Conservation (phyloP, 2,797 vertebrate species). For the Nyctibius grandis region DNA sequence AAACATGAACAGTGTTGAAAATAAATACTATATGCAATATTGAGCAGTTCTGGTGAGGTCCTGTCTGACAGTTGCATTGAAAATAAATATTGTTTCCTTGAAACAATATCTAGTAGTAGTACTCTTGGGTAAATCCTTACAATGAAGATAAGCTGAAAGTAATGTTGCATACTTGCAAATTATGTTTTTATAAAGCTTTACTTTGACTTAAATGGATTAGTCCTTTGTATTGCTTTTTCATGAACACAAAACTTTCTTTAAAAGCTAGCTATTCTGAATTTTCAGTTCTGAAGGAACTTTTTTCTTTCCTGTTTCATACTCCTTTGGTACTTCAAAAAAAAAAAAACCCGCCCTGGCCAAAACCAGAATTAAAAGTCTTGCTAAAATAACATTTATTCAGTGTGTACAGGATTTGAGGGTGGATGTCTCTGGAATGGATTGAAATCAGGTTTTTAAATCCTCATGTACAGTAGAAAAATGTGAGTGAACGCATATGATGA, state of each 20-base stretch:
- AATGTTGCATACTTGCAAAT: not conserved
- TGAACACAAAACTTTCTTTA: not conserved
- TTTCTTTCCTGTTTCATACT: not conserved
- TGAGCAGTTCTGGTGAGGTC: not conserved
- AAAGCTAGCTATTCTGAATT: not conserved
- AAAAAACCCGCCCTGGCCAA: no score
- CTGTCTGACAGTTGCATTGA: not conserved
- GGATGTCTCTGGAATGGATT: not conserved
- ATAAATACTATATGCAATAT: not conserved
- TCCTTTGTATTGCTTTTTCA: not conserved
- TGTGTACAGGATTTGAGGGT: not conserved
- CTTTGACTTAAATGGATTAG: not conserved
- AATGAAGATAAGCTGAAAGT: not conserved
- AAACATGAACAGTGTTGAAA: not conserved
- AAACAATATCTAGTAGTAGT: not conserved
- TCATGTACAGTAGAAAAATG: not conserved
- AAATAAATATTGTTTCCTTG: not conserved
- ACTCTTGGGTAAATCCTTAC: not conserved
- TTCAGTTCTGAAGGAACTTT: not conserved
- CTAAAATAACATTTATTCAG: not conserved
- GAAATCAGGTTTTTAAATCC: not conserved
- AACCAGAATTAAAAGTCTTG: not conserved
- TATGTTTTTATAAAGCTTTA: not conserved
- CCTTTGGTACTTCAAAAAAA: not conserved
- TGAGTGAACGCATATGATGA: not conserved